These are phyloP conservation scores for Yponomeuta sedellus DNA, from an alignment of 2,888 invertebrate species.

Conservation along the genomic window DNA sequence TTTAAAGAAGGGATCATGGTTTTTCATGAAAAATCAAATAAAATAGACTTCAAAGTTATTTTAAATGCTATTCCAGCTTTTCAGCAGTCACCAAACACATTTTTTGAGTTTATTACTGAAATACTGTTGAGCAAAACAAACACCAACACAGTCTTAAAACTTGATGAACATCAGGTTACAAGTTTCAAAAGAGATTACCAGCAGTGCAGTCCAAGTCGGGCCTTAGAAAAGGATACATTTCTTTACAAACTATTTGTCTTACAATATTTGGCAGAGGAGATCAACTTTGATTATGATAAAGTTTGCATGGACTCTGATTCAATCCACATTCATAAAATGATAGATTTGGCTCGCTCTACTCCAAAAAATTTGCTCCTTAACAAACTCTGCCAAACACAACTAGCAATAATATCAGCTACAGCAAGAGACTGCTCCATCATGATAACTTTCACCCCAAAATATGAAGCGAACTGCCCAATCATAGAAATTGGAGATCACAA, in stretches of 20 bases:
- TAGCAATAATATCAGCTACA: slow-evolving; percentile 77
- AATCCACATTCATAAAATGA: slow-evolving; percentile 41
- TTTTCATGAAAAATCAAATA: slow-evolving; percentile 40
- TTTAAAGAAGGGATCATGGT: slow-evolving; percentile 61
- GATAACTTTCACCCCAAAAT: slow-evolving; percentile 66
- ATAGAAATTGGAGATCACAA: slow-evolving; percentile 44
- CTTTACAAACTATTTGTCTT: slow-evolving; percentile 43
- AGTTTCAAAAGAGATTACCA: slow-evolving; percentile 15
- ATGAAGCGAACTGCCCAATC: slow-evolving; percentile 31
- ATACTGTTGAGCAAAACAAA: slow-evolving; percentile 36
- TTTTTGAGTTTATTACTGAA: slow-evolving; percentile 49
- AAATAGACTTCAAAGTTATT: slow-evolving; percentile 31
- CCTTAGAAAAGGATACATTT: slow-evolving; percentile 31
- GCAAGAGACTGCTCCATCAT: slow-evolving; percentile 84
- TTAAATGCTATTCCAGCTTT: slow-evolving; percentile 36
- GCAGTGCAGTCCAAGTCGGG: slow-evolving; percentile 31
- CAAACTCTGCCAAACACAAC: slow-evolving; percentile 30
- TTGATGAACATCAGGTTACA: slow-evolving; percentile 20
- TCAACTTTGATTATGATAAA: slow-evolving; percentile 23
- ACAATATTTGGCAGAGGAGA: slow-evolving; percentile 45
- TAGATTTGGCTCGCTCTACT: slow-evolving; percentile 31
- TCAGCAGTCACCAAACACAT: slow-evolving; percentile 30
- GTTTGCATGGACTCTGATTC: slow-evolving; percentile 24
- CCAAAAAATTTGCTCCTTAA: slow-evolving; percentile 36
- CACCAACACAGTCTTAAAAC: slow-evolving; percentile 18